Evolutionary conservation across 2,888 invertebrate species (phyloP), one percentile per base, ranked within the genome.

Genomic region (Caenorhabditis sp.): DNA sequence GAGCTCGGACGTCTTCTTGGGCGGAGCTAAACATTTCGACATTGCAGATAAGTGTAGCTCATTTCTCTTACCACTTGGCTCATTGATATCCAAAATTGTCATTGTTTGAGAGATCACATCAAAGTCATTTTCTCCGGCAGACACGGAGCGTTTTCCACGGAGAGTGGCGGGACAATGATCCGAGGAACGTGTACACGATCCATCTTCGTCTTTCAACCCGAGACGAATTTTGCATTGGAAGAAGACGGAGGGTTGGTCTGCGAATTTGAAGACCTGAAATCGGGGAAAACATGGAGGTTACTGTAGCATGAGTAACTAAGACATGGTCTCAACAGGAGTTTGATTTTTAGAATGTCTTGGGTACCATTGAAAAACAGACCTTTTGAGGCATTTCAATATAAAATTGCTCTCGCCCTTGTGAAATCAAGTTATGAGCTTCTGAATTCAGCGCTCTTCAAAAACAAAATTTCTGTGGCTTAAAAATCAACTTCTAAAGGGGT

Each of bases 151-250:
- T 83, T 90, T 90, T 19, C 90, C 90, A 26, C 90, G 83, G 10
- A 85, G 66, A n/a, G 89, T 80, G 14, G 66, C 76, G 2, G 88
- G 87, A 66, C 90, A 90, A 61, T 86, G 69, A 80, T 90, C 90
- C 10, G 89, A 89, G 14, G 89, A 87, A 19, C 90, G 75, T 85
- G 86, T 81, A 72, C 89, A 89, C 1, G 70, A 68, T 41, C 86
- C 87, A 66, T 86, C 84, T 38, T 90, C 88, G 59, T 91, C 87
- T 82, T 90, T 91, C 24, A 89, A 70, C 10, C 86, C 85, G 10
- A 91, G 82, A 49, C 90, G 73, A 28, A 91, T 90, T 69, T 90
- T 90, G 64, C 91, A 91, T 77, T 91, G 89, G 85, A 91, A 91
- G 80, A 89, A 91, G 4, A 91, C 85, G 1, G 89, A 89, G 3